A percentile compares a stretch with the other conserved stretches of the same genome.
Conservation (phyloP, 2,888 invertebrate genomes). For the Parasteatoda lunata region DNA sequence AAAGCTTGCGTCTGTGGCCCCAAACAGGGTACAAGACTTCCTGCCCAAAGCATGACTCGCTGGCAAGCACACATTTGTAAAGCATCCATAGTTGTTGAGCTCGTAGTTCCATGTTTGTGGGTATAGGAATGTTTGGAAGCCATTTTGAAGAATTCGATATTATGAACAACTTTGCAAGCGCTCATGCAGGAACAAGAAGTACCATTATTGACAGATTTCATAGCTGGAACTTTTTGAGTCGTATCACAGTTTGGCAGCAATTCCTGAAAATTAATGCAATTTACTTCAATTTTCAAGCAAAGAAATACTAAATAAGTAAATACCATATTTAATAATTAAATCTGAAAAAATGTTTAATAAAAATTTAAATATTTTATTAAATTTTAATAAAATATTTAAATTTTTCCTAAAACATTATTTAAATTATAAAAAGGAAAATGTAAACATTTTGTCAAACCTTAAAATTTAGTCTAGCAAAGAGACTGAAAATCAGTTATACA, state of each 20-base stretch:
- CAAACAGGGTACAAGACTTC: conserved; percentile 64
- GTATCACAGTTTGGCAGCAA: conserved; percentile 61
- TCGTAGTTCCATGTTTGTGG: conserved; percentile 29
- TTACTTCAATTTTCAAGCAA: too few species aligned
- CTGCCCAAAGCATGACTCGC: conserved; percentile 68
- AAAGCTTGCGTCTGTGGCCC: conserved; percentile 34
- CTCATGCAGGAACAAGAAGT: conserved; percentile 64
- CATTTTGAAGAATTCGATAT: conserved; percentile 61
- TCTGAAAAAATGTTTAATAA: not conserved
- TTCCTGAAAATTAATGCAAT: conserved; percentile 26
- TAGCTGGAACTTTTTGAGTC: conserved; percentile 49
- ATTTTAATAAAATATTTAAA: too few species aligned
- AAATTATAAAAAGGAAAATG: too few species aligned
- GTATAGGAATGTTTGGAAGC: conserved; percentile 63
- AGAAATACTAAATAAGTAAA: not conserved
- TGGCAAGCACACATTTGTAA: conserved; percentile 67
- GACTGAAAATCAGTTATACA: too few species aligned
- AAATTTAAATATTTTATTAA: too few species aligned
- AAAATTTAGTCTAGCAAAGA: too few species aligned
- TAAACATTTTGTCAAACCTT: too few species aligned
- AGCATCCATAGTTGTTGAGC: conserved; percentile 10
- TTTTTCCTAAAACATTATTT: too few species aligned
- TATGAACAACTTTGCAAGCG: conserved; percentile 59
- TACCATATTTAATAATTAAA: not conserved
- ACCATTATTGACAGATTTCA: conserved; percentile 52